Evolutionary conservation across 2,797 vertebrate species (phyloP).

Genomic region (Cryptoprocta ferox): DNA sequence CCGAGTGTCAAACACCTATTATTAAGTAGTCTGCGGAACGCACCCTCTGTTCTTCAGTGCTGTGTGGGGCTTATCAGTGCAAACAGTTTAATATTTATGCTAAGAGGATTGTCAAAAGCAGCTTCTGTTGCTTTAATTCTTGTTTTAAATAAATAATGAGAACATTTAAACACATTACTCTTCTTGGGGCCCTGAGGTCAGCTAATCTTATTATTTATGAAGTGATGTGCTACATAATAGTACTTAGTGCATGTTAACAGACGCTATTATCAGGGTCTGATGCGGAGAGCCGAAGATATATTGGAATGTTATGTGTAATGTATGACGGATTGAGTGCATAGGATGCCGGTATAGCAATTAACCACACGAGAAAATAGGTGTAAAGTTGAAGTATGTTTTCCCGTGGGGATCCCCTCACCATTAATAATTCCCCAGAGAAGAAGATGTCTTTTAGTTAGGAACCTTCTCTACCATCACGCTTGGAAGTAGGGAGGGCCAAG

Average conservation of each 20-base stretch:
- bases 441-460: slow-evolving; percentile 77
- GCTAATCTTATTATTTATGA: slow-evolving; percentile 99
- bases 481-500: not conserved
- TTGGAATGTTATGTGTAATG: slow-evolving; percentile 96
- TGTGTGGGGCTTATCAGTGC: slow-evolving; percentile 84
- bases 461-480: slow-evolving; percentile 54
- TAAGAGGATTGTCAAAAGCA: slow-evolving; percentile 93
- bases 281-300: slow-evolving; percentile 97
- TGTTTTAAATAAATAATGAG: slow-evolving; percentile 99
- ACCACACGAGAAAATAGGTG: slow-evolving; percentile 91
- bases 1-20: slow-evolving; percentile 77
- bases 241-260: slow-evolving; percentile 99
- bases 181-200: slow-evolving; percentile 96
- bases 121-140: slow-evolving; percentile 97
- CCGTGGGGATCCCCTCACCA: slow-evolving; percentile 82
- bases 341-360: slow-evolving; percentile 94
- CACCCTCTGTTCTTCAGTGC: slow-evolving; percentile 80
- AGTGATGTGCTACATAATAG: slow-evolving; percentile 99
- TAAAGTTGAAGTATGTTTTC: slow-evolving; percentile 92
- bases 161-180: slow-evolving; percentile 99
- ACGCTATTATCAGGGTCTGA: slow-evolving; percentile 99
- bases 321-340: slow-evolving; percentile 92
- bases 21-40: slow-evolving; percentile 73
- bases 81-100: slow-evolving; percentile 93
- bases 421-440: slow-evolving; percentile 89